Evolutionary conservation across 2,113 vertebrate genomes (phyloP), one percentile per base, ranked within the genome.

Genomic region (Choloepus hoffmanni): DNA sequence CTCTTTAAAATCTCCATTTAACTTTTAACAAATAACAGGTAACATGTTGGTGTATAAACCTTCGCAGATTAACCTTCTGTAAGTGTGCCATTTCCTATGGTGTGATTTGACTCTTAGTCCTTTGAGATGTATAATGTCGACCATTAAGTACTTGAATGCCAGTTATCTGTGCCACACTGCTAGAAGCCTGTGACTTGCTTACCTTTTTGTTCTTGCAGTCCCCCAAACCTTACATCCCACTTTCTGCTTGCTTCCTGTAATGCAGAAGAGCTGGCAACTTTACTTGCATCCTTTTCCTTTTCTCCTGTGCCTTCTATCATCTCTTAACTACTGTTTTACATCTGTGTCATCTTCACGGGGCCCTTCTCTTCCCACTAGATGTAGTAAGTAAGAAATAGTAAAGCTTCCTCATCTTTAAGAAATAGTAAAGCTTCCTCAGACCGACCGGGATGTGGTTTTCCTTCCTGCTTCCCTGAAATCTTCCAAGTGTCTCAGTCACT

Each of bases 361-460:
- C 24, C 6, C 26, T 48, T 60, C n/a, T 45, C 21, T 53, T 26
- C 53, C 72, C 1, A 40, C 21, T 0, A 14, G 62, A 36, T 30
- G 28, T 7, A 7, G 33, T 33, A 12, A 1, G 8, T 28, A 6
- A 30, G n/a, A 30, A 18, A 36, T 36, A 36, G 36, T 11, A 11
- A 26, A 7, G 12, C 28, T n/a, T 67, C 76, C 70, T 62, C 21
- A 50, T 50, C 48, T 50, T 11, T 28, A 6, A 30, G n/a, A 30
- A 18, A 36, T 36, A 36, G 36, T 11, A 11, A 26, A 7, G 12
- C 28, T n/a, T 67, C 76, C 70, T 62, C 21, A 50, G 12, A 13
- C 63, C 3, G 1, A 0, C 13, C 2, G 4, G 7, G 11, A 24
- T 16, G 1, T 2, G 5, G 1, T 21, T 15, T 48, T 10, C 26